Evolutionary conservation across 2,888 invertebrate genomes (phyloP).

Genomic region (Tiphia femorata): DNA sequence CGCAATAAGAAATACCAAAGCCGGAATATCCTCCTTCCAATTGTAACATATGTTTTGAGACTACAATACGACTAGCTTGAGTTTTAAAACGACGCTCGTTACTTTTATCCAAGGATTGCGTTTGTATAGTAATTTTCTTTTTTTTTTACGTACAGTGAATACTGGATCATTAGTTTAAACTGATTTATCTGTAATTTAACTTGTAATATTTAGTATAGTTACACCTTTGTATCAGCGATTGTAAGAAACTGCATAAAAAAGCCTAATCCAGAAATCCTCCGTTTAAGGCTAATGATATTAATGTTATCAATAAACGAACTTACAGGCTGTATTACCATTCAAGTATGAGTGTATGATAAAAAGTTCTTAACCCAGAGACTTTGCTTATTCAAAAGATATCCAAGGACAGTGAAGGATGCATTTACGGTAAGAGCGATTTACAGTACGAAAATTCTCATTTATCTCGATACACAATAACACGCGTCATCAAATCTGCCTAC

Average conservation of each 20-base stretch:
- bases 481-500: no score
- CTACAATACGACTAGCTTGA: constrained; percentile 25
- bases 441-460: no score
- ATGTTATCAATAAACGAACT: constrained; percentile 53
- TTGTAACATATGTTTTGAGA: constrained; percentile 47
- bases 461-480: no score
- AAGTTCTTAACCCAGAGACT: neutral
- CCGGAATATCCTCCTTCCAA: constrained; percentile 44
- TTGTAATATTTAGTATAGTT: constrained; percentile 42
- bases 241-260: constrained; percentile 27
- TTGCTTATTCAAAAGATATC: neutral
- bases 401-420: no score
- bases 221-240: constrained; percentile 36
- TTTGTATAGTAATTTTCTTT: constrained; percentile 50
- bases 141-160: constrained; percentile 29
- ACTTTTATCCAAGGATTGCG: constrained; percentile 30
- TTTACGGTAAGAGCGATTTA: no score
- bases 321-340: constrained; percentile 50
- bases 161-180: constrained; percentile 31
- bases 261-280: constrained; percentile 38
- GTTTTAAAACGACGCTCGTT: constrained; percentile 27
- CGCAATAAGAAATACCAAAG: constrained; percentile 64
- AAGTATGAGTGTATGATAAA: constrained; percentile 8
- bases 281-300: constrained; percentile 52
- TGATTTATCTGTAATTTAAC: constrained; percentile 43